Evolutionary conservation across 1,140 invertebrate genomes (phyloP).

Genomic region (Galleria mellonella): DNA sequence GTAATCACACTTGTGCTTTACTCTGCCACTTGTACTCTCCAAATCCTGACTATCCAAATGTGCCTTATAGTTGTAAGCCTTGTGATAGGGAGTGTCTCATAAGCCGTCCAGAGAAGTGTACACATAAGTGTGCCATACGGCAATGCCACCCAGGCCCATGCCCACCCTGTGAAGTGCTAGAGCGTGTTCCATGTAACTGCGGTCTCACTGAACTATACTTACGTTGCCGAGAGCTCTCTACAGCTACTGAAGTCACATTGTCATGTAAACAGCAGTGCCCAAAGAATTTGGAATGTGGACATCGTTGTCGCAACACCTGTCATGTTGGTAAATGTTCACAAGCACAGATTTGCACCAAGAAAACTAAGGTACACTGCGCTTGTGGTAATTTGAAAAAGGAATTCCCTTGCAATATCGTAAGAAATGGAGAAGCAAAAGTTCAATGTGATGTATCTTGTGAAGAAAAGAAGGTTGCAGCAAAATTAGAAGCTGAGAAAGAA

Average conservation of each 20-base stretch:
- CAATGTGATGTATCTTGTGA: slow-evolving; percentile 79
- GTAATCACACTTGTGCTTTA: slow-evolving; percentile 85
- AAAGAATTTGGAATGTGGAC: slow-evolving; percentile 84
- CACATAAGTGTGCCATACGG: slow-evolving; percentile 82
- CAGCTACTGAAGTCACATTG: slow-evolving; percentile 75
- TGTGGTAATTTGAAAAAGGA: slow-evolving; percentile 89
- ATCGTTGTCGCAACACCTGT: slow-evolving; percentile 85
- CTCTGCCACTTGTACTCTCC: slow-evolving; percentile 82
- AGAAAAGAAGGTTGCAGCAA: slow-evolving; percentile 73
- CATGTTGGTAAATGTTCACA: slow-evolving; percentile 84
- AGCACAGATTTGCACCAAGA: slow-evolving; percentile 83
- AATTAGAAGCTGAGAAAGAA: slow-evolving; percentile 70
- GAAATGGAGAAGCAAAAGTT: slow-evolving; percentile 69
- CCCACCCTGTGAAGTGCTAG: slow-evolving; percentile 80
- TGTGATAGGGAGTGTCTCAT: slow-evolving; percentile 84
- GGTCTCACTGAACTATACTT: slow-evolving; percentile 83
- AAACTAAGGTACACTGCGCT: slow-evolving; percentile 84
- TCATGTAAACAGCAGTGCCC: slow-evolving; percentile 91
- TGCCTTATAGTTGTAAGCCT: slow-evolving; percentile 76
- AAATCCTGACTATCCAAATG: slow-evolving; percentile 56
- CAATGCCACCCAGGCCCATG: slow-evolving; percentile 84
- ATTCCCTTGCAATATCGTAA: slow-evolving; percentile 80
- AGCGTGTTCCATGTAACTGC: slow-evolving; percentile 88
- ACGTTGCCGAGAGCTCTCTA: slow-evolving; percentile 80
- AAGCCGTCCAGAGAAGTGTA: slow-evolving; percentile 83